Base-by-base conservation (phyloP, 92 coral and sea anemone species). In the Anthopleura xanthogrammica region DNA sequence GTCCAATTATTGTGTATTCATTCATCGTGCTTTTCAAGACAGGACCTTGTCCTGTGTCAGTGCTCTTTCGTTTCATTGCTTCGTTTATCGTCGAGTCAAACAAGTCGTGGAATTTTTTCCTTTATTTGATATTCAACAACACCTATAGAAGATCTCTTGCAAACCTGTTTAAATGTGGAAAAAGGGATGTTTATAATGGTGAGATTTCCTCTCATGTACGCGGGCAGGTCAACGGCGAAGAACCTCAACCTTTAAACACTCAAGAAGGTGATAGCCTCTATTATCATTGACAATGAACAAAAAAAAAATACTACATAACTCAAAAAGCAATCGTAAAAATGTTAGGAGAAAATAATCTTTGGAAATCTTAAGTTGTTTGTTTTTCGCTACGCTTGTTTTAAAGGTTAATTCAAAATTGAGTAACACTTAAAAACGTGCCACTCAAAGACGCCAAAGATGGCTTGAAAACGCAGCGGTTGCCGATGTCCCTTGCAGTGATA, bases 11-110 rank as follows among this genome's bases (percentile, higher is more conserved):
- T 16, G 77, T 70, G 1, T 81, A 36, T 24, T 81, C 84, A 0
- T 81, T 81, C 36, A 70, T 68, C 12, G 75, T 65, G 11, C 77
- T 81, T 9, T 81, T 81, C 36, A 19, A 24, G 7, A 52, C 12
- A 1, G 39, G 48, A 4, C 66, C 36, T 29, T 81, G 84, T 12
- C 20, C 41, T 7, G 56, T 46, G 3, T 48, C 14, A 12, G 84
- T 68, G n/a, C 77, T 81, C 9, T 68, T 81, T 71, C 84, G 84
- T 20, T 81, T 81, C 20, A 52, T 81, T 17, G 84, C 84, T 10
- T 81, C 84, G 13, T 81, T 81, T 19, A 70, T 81, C 36, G 84
- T 81, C 16, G 84, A 81, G 77, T 81, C 84, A 6, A 81, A 81
- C 52, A 81, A 81, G 50, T 70, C 84, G 23, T 81, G 84, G 84